Evolutionary conservation across 2,888 invertebrate genomes (phyloP), one percentile per base, ranked within the genome.

Genomic region (Cylloceria caligata): DNA sequence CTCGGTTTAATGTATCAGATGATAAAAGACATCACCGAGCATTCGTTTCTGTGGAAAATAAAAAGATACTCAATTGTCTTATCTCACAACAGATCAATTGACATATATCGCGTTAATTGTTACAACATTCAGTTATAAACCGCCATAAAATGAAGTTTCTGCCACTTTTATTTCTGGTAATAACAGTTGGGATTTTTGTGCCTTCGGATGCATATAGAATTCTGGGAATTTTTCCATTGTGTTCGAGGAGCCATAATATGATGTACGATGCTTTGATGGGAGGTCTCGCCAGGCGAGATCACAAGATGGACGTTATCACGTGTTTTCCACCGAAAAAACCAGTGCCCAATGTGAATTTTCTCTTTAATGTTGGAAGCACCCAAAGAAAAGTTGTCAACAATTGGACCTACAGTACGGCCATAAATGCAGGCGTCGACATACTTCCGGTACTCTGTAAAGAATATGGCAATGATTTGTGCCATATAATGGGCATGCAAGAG

Each of bases 181-280:
- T 77, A 80, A 39, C 49, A 57, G 5, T 42, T n/a, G 24, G 34
- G 68, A 45, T 36, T 24, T 64, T 60, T 16, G 24, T 90, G 89
- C 21, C 72, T 4, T 67, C 39, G 34, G 89, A 92, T 3, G 88
- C 87, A 0, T 91, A 93, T 0, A 91, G 92, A 76, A 94, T 94
- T 79, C 89, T 94, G 6, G 94, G 93, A 0, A 34, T 94, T 0
- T 94, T 93, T 73, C 92, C 93, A 0, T 89, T 94, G 75, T 93
- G 93, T 5, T 93, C 93, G 0, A 93, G 90, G 74, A 94, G 94
- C 65, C 94, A 94, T 78, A 93, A 92, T 68, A 90, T 93, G 77
- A 93, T 94, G 92, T 91, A 90, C 47, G 92, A 92, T 45, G 87
- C 92, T 0, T 74, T 94, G 39, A 91, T 94, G 69, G 91, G 91